A percentile compares a stretch with the other conserved stretches of the same genome.
Conservation (phyloP, 2,888 invertebrate species). For the Alitta virens region DNA sequence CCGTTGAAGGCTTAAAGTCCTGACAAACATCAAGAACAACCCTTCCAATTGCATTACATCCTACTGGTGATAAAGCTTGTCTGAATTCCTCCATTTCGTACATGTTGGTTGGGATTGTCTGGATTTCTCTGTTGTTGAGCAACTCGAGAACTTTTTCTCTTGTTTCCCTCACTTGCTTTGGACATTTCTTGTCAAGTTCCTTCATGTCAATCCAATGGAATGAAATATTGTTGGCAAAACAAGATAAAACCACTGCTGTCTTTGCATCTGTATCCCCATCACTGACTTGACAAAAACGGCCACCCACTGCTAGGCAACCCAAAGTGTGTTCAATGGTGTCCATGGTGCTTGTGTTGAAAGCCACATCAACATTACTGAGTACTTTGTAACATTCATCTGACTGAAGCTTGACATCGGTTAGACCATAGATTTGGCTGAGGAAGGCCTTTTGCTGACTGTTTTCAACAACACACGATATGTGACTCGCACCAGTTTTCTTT, state of each 20-base stretch:
- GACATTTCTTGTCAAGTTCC: conserved; percentile 6
- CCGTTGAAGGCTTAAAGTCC: background rate
- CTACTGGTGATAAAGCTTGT: background rate
- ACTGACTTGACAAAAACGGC: conserved; percentile 3
- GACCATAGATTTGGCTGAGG: background rate
- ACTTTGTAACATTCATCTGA: too few relatives aligned
- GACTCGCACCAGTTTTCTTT: background rate
- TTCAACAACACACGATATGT: background rate
- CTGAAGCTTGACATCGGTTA: background rate
- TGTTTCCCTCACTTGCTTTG: background rate
- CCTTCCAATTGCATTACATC: conserved; percentile 6
- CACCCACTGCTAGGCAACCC: background rate
- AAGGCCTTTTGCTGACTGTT: background rate
- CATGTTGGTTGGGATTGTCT: conserved; percentile 1
- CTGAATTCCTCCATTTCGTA: conserved; percentile 5
- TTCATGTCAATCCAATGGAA: conserved; percentile 10
- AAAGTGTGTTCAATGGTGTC: background rate
- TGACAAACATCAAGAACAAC: conserved; percentile 8
- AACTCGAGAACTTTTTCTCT: background rate
- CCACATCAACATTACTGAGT: background rate
- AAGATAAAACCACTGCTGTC: background rate
- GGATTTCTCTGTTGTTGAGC: conserved; percentile 5
- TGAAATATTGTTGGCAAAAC: conserved; percentile 8
- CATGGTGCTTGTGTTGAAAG: background rate
- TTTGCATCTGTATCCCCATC: background rate